phyloP scores from a whole-genome alignment of 2,797 vertebrate species.

The Setipinna tenuifilis region DNA sequence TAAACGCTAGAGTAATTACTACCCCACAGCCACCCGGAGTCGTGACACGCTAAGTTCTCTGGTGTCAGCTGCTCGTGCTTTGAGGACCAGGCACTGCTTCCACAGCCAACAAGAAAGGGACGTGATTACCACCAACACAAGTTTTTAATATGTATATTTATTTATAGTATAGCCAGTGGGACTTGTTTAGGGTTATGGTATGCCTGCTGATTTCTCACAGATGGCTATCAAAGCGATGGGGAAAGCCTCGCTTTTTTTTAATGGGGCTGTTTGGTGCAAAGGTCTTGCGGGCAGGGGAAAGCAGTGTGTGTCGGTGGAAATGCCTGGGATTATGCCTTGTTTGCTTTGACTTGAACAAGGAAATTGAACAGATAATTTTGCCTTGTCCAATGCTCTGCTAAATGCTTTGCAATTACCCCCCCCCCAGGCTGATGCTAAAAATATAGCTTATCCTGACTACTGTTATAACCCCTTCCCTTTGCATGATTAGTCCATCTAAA shows the following conservation, averaged over 20 bases:
- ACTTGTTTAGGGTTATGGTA: neutral
- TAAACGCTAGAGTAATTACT: constrained; percentile 8
- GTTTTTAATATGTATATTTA: neutral
- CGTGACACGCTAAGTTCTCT: neutral
- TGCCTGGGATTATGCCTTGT: neutral
- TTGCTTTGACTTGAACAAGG: constrained; percentile 28
- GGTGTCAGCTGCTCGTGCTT: neutral
- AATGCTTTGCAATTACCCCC: constrained; percentile 17
- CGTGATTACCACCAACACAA: neutral
- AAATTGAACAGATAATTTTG: constrained; percentile 30
- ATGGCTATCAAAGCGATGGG: neutral
- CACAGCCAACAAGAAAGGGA: neutral
- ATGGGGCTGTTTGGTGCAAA: neutral
- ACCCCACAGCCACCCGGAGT: neutral
- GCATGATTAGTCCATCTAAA: constrained; percentile 9
- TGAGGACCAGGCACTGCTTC: neutral
- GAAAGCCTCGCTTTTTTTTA: neutral
- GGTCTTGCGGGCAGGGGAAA: constrained; percentile 12
- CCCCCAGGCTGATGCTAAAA: constrained; percentile 24
- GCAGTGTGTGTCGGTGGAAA: neutral
- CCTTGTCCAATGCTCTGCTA: neutral
- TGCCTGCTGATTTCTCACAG: neutral
- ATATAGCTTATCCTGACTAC: neutral
- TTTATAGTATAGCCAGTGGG: neutral
- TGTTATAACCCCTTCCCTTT: neutral